Percentiles rank a stretch among this genome's conserved stretches.
Conservation (phyloP, 2,888 invertebrate species). For the Polylopha cassiicola region DNA sequence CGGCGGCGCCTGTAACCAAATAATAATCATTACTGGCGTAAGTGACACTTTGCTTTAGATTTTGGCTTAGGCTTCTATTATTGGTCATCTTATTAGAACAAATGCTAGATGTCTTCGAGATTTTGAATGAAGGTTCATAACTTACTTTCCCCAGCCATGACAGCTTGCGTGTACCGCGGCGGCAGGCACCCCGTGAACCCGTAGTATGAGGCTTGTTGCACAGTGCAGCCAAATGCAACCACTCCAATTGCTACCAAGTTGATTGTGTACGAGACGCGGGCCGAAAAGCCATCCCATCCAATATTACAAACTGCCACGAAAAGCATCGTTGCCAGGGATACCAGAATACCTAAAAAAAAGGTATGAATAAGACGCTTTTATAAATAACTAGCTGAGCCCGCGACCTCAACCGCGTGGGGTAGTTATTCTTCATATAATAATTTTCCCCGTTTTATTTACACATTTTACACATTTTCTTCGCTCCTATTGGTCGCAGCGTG, state of each 20-base stretch:
- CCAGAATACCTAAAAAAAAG: constrained; percentile 80
- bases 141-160: constrained; percentile 96
- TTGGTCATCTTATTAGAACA: too few relatives aligned
- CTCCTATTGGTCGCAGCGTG: too few relatives aligned
- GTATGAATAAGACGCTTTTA: too few relatives aligned
- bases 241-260: constrained; percentile 90
- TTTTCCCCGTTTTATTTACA: too few relatives aligned
- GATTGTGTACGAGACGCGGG: constrained; percentile 87
- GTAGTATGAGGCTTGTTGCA: constrained; percentile 96
- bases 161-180: constrained; percentile 92
- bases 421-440: too few relatives aligned
- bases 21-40: background rate
- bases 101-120: too few relatives aligned
- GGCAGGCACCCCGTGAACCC: constrained; percentile 96
- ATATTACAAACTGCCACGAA: constrained; percentile 92
- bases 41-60: too few relatives aligned
- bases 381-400: too few relatives aligned
- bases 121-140: constrained; percentile 27
- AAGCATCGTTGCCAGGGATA: constrained; percentile 88
- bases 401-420: too few relatives aligned
- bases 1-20: constrained; percentile 83
- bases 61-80: too few relatives aligned
- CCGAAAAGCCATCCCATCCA: constrained; percentile 89
- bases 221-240: constrained; percentile 93
- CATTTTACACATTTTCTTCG: too few relatives aligned